Conservation (phyloP, 2,113 vertebrate species). For the human region GRCh38 chr11:16883001-16883500, state of each 20-base stretch:
- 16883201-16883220: neutral
- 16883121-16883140: neutral
- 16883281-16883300: conserved; percentile 2
- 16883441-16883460: neutral
- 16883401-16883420: neutral
- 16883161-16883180: neutral
- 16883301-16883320: neutral
- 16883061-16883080: neutral
- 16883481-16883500: neutral
- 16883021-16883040: neutral
- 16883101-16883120: neutral
- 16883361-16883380: neutral
- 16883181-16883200: neutral
- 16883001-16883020: neutral
- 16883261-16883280: conserved; percentile 19
- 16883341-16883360: neutral
- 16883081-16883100: neutral
- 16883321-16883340: conserved; percentile 16
- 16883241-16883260: neutral
- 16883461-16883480: neutral
- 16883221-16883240: neutral
- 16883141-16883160: neutral
- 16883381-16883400: neutral
- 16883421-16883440: neutral
- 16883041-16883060: neutral